Evolutionary conservation across 2,888 invertebrate genomes (phyloP), one percentile per base, ranked within the genome.

Genomic region (Philereme transversata): DNA sequence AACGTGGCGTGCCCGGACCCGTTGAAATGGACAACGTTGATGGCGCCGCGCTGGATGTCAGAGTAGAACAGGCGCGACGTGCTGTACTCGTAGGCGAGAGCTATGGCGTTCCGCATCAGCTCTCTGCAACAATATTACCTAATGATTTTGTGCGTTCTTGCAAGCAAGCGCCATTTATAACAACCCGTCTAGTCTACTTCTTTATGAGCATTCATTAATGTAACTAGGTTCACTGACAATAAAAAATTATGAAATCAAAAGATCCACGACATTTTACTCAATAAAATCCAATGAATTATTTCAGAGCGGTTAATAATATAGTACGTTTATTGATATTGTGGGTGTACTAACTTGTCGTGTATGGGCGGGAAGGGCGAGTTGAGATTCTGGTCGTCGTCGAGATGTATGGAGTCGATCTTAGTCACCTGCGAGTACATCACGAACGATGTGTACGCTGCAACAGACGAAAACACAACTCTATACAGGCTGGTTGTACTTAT

Each of bases 21-120:
- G 88, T 97, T 96, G 87, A 97, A 97, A 79, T 93, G 93, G 50
- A 97, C 97, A 40, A 95, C 93, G 87, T 96, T 96, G 77, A 98
- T 97, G 70, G 96, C 95, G 59, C 97, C 97, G 77, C 95, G 93
- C 82, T 97, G 97, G 65, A 98, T 97, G 86, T 98, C 98, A 0
- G 97, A 97, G 90, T 97, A 98, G 90, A 97, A 97, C 51, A 97
- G 90, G 52, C 95, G 89, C 70, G 94, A 93, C 40, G 90, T 88
- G 61, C 89, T 86, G 85, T 96, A 97, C 88, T 97, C 96, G 85
- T 95, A 97, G 2, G 97, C 94, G 55, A 98, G 92, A 33, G 97
- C 97, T 75, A 98, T 97, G 6, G 97, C 97, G 88, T 98, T 98
- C 59, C 96, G 93, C 94, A 98, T 95, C 74, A 94, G 87, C 5